phyloP scores from a whole-genome alignment of 2,797 vertebrate genomes.

The Danio albolineatus region DNA sequence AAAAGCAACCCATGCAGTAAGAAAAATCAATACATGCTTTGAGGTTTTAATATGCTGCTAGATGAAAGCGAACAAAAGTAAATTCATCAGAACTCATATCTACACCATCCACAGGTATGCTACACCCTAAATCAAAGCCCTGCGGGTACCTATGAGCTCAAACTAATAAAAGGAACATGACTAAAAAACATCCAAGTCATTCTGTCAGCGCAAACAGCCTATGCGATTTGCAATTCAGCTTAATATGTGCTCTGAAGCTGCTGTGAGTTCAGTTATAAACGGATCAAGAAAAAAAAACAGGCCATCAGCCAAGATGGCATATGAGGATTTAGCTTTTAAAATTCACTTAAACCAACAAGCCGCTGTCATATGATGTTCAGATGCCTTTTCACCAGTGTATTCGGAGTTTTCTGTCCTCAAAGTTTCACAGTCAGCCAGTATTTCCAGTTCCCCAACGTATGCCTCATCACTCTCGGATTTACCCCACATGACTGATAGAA shows the following conservation, averaged over 20 bases:
- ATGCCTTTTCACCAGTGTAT: neutral
- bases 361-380: slow-evolving; percentile 13
- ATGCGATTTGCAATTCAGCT: slow-evolving; percentile 21
- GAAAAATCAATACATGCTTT: neutral
- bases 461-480: slow-evolving; percentile 2
- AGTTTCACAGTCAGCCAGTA: slow-evolving; percentile 15
- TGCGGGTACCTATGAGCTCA: neutral
- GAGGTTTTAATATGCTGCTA: neutral
- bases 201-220: neutral
- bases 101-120: neutral
- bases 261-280: slow-evolving; percentile 17
- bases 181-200: slow-evolving; percentile 8
- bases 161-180: slow-evolving; percentile 1
- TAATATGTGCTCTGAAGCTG: slow-evolving; percentile 17
- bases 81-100: neutral
- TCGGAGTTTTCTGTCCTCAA: neutral
- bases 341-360: slow-evolving; percentile 25
- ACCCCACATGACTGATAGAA: slow-evolving; percentile 13
- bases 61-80: neutral
- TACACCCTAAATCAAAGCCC: neutral
- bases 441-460: neutral
- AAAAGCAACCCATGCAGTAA: neutral
- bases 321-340: slow-evolving; percentile 32
- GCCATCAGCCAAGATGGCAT: slow-evolving; percentile 25
- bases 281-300: slow-evolving; percentile 4